phyloP scores from a whole-genome alignment of 2,888 invertebrate species.

The Vanessa cardui region DNA sequence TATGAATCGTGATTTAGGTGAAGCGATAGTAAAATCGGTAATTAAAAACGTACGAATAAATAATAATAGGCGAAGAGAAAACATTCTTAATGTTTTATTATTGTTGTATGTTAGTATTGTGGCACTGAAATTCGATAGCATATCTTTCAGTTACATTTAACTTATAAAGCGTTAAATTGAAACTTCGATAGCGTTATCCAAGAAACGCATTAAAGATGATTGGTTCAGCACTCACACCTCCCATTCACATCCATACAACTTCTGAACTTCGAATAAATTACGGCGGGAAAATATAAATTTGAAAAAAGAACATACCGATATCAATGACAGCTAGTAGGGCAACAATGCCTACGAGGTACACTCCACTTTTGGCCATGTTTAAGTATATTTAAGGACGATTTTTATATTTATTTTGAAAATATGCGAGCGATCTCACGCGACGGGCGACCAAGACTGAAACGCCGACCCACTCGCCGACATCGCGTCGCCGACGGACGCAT shows the following conservation, averaged over 20 bases:
- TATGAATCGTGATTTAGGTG: background rate
- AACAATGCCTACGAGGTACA: slow-evolving; percentile 56
- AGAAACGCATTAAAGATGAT: background rate
- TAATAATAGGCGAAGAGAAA: background rate
- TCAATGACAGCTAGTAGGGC: slow-evolving; percentile 68
- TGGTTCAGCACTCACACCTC: background rate
- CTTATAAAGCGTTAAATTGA: slow-evolving; percentile 2
- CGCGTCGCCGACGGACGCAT: slow-evolving; percentile 67
- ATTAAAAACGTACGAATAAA: background rate
- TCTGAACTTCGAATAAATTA: slow-evolving; percentile 15
- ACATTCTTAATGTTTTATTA: background rate
- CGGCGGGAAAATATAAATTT: slow-evolving; percentile 25
- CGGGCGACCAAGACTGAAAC: slow-evolving; percentile 59
- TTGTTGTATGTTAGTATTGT: background rate
- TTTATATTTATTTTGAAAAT: slow-evolving; percentile 38
- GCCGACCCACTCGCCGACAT: slow-evolving; percentile 56
- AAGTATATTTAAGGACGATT: slow-evolving; percentile 37
- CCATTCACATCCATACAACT: background rate
- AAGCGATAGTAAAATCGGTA: background rate
- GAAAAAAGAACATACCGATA: slow-evolving; percentile 60
- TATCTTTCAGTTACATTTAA: background rate
- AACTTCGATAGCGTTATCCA: background rate
- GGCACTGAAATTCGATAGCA: background rate
- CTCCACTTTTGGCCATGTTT: slow-evolving; percentile 64
- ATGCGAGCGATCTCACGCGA: slow-evolving; percentile 55